Percentiles rank a stretch among this genome's conserved stretches.
These are phyloP conservation scores for Frieseomelitta varia DNA, from an alignment of 1,140 invertebrate genomes.

Conservation along the genomic window DNA sequence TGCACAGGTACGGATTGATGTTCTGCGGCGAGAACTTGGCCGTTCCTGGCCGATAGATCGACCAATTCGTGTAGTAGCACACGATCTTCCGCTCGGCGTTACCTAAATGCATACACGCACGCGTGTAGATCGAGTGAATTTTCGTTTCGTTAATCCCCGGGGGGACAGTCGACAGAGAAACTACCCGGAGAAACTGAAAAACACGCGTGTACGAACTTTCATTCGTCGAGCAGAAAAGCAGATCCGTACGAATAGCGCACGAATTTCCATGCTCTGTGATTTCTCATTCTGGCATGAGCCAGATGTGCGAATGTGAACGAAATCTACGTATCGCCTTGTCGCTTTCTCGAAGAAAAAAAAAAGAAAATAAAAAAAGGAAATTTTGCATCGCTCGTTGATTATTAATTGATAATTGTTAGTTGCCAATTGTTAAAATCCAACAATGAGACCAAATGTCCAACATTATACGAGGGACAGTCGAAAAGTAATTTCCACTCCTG, in stretches of 20 bases:
- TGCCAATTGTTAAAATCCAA: no score
- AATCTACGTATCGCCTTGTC: no score
- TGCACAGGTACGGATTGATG: slow-evolving; percentile 97
- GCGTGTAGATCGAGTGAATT: neutral
- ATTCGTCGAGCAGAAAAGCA: slow-evolving; percentile 56
- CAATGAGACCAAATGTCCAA: no score
- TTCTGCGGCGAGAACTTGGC: slow-evolving; percentile 97
- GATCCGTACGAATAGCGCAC: neutral
- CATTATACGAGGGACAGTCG: no score
- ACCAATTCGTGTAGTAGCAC: slow-evolving; percentile 98
- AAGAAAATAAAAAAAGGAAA: no score
- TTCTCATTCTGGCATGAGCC: neutral
- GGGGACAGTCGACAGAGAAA: slow-evolving; percentile 61
- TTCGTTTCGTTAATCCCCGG: neutral
- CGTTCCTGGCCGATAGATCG: slow-evolving; percentile 92
- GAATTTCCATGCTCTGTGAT: neutral
- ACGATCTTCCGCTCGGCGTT: slow-evolving; percentile 88
- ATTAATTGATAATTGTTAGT: no score
- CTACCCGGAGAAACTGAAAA: slow-evolving; percentile 71
- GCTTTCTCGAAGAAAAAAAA: no score
- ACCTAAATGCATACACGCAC: slow-evolving; percentile 71
- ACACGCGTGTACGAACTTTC: slow-evolving; percentile 73
- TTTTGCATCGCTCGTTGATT: no score
- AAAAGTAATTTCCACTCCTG: no score
- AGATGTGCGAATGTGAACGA: no score